Percentiles rank a stretch among this genome's conserved stretches.
phyloP scores from a whole-genome alignment of 2,797 vertebrate genomes.

The Cyclura pinguis region DNA sequence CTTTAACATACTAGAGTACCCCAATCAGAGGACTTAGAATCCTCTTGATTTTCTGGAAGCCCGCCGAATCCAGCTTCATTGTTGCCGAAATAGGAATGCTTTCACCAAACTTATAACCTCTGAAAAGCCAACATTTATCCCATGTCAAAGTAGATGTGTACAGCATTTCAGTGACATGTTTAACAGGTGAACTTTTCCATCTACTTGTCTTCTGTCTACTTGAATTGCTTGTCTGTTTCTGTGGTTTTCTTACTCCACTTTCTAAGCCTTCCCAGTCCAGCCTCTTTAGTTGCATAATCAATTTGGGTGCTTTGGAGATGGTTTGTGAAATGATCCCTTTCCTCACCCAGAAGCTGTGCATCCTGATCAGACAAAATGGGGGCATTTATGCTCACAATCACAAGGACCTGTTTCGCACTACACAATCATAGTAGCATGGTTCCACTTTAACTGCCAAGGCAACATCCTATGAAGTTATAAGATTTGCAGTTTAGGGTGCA shows the following conservation, averaged over 20 bases:
- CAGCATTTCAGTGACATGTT: background rate
- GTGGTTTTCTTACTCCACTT: background rate
- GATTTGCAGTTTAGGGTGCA: too few relatives aligned
- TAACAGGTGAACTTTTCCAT: background rate
- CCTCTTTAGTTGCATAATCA: background rate
- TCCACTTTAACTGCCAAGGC: too few relatives aligned
- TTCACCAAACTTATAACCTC: background rate
- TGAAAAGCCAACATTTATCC: background rate
- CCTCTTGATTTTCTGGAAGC: background rate
- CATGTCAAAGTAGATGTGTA: background rate
- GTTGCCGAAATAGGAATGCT: background rate
- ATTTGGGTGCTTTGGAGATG: background rate
- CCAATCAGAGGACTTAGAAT: background rate
- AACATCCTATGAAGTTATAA: too few relatives aligned
- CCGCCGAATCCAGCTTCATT: too few relatives aligned
- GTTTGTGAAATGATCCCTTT: background rate
- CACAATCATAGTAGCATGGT: too few relatives aligned
- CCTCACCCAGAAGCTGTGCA: background rate
- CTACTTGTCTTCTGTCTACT: background rate
- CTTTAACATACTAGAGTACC: background rate
- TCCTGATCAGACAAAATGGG: background rate
- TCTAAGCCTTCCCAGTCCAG: background rate
- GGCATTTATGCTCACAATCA: background rate
- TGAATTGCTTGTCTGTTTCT: background rate
- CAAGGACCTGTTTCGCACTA: too few relatives aligned